Conservation (phyloP, 2,888 invertebrate genomes). For the Platycnemis pennipes region DNA sequence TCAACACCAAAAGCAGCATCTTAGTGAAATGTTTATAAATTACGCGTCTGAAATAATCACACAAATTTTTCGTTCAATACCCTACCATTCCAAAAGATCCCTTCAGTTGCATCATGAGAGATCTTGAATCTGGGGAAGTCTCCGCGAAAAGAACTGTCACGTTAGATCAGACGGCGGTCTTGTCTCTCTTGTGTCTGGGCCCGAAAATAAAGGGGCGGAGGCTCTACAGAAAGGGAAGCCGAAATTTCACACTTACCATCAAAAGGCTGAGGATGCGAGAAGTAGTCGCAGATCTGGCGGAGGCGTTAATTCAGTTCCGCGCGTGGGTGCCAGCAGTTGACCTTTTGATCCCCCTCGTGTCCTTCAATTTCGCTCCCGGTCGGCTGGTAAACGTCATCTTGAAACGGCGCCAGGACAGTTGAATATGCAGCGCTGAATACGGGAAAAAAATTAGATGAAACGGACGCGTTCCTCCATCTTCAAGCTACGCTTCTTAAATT, state of each 20-base stretch:
- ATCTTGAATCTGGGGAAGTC: too few relatives aligned
- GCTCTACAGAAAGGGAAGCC: background rate
- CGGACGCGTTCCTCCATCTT: background rate
- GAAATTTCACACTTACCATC: background rate
- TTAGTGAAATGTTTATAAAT: too few relatives aligned
- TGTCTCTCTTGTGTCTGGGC: background rate
- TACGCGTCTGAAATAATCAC: too few relatives aligned
- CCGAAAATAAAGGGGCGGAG: background rate
- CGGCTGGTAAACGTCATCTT: background rate
- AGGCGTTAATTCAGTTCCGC: background rate
- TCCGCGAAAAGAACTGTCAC: too few relatives aligned
- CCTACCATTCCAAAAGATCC: too few relatives aligned
- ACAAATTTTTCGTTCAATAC: too few relatives aligned
- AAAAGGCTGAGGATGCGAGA: background rate
- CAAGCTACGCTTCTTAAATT: background rate
- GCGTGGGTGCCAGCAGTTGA: slow-evolving; percentile 24
- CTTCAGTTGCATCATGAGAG: too few relatives aligned
- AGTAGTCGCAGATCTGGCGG: background rate
- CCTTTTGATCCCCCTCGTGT: slow-evolving; percentile 8
- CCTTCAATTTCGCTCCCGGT: background rate
- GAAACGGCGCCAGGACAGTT: background rate
- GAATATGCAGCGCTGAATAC: background rate
- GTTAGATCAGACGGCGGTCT: too few relatives aligned
- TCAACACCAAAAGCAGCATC: too few relatives aligned
- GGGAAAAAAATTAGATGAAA: background rate